Conservation (phyloP, 1,140 invertebrate genomes). For the Bicyclus anynana region DNA sequence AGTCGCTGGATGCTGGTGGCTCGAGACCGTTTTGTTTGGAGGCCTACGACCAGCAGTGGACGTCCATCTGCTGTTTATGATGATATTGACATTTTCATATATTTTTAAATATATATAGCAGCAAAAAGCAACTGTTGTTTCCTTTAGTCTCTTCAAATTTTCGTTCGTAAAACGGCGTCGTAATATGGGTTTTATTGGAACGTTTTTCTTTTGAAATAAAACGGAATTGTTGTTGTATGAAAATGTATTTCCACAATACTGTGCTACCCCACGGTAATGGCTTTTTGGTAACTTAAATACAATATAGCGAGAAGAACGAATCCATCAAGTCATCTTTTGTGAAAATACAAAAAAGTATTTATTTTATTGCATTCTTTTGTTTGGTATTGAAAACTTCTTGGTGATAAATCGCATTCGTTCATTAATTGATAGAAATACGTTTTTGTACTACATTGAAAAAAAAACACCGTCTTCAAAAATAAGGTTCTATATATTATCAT, state of each 20-base stretch:
- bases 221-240: slow-evolving; percentile 47
- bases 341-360: neutral
- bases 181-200: slow-evolving; percentile 60
- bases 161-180: slow-evolving; percentile 51
- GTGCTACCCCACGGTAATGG: slow-evolving; percentile 26
- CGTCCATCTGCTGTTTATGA: too few relatives aligned
- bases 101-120: too few relatives aligned
- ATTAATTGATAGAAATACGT: too few relatives aligned
- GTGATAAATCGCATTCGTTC: too few relatives aligned
- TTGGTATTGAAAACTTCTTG: neutral
- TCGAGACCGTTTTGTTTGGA: too few relatives aligned
- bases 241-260: slow-evolving; percentile 36
- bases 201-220: slow-evolving; percentile 55
- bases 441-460: too few relatives aligned
- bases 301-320: slow-evolving; percentile 18
- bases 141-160: slow-evolving; percentile 55
- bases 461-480: too few relatives aligned
- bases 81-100: too few relatives aligned
- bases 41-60: too few relatives aligned
- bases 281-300: slow-evolving; percentile 28
- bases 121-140: too few relatives aligned
- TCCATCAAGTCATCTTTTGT: slow-evolving; percentile 1
- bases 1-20: too few relatives aligned
- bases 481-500: too few relatives aligned
- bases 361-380: neutral